Conservation (phyloP, 2,113 vertebrate species). For the Dasyornis broadbenti region DNA sequence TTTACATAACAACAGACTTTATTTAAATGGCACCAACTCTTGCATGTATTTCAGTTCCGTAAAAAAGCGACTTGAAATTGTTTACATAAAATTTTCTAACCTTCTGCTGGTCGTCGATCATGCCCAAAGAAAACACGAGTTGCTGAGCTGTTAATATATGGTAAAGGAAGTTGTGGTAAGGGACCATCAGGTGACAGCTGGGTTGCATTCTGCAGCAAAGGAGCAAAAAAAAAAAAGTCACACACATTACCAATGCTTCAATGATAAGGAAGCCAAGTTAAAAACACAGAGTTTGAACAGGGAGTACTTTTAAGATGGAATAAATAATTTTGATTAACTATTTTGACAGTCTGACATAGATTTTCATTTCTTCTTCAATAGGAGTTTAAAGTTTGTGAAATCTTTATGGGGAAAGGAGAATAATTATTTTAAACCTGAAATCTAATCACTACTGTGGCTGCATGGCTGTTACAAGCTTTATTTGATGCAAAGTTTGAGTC, state of each 20-base stretch:
- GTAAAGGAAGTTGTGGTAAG: conserved; percentile 90
- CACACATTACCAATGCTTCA: background rate
- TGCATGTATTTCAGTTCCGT: background rate
- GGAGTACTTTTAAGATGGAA: background rate
- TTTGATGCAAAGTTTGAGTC: background rate
- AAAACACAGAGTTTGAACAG: background rate
- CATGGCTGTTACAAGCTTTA: background rate
- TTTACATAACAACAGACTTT: background rate
- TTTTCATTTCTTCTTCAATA: background rate
- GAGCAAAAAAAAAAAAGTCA: background rate
- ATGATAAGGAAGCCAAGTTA: background rate
- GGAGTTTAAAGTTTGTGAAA: background rate
- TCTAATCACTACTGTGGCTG: background rate
- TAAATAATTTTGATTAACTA: background rate
- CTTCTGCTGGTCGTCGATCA: conserved; percentile 90
- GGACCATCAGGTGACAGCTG: conserved; percentile 69
- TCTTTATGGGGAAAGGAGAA: background rate
- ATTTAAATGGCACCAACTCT: background rate
- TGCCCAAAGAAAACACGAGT: conserved; percentile 96
- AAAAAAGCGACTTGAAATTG: background rate
- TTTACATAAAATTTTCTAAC: conserved; percentile 67
- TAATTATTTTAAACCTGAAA: background rate
- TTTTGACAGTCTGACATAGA: background rate
- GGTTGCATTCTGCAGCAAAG: conserved; percentile 76
- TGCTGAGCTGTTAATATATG: conserved; percentile 86